Percentiles rank a stretch among this genome's conserved stretches.
phyloP scores from a whole-genome alignment of 1,140 invertebrate species.

The Aplysia californica region DNA sequence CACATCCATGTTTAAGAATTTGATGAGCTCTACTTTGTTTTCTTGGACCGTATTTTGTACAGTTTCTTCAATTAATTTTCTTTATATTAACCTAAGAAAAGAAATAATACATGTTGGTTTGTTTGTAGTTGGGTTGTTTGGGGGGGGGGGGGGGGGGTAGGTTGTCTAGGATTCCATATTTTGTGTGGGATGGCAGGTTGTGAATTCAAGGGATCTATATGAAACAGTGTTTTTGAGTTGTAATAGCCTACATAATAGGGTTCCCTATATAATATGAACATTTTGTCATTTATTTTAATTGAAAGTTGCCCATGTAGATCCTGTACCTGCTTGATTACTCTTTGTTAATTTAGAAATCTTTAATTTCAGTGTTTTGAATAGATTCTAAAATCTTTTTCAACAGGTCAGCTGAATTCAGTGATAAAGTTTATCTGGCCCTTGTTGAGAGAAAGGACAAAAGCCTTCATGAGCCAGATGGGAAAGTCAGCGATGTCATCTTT shows the following conservation, averaged over 20 bases:
- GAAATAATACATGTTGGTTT: neutral
- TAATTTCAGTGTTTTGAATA: neutral
- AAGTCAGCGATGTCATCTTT: conserved; percentile 73
- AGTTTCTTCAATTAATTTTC: neutral
- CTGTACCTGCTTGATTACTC: too few relatives aligned
- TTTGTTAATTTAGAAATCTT: neutral
- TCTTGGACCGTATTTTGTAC: neutral
- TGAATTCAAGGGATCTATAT: neutral
- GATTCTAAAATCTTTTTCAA: neutral
- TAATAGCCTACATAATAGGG: too few relatives aligned
- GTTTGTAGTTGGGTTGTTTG: neutral
- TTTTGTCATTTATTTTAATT: too few relatives aligned
- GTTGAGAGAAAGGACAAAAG: conserved; percentile 76
- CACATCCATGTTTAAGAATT: neutral
- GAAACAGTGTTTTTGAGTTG: neutral
- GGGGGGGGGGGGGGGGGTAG: neutral
- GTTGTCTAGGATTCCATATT: conserved; percentile 68
- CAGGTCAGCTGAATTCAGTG: conserved; percentile 57
- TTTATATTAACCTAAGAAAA: neutral
- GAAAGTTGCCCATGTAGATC: too few relatives aligned
- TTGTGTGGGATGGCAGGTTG: conserved; percentile 49
- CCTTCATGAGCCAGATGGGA: conserved; percentile 74
- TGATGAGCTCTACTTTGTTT: neutral
- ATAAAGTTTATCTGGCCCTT: conserved; percentile 70
- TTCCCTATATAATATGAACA: too few relatives aligned